Evolutionary conservation across 2,888 invertebrate genomes (phyloP).

Genomic region (Serrognathus titanus): DNA sequence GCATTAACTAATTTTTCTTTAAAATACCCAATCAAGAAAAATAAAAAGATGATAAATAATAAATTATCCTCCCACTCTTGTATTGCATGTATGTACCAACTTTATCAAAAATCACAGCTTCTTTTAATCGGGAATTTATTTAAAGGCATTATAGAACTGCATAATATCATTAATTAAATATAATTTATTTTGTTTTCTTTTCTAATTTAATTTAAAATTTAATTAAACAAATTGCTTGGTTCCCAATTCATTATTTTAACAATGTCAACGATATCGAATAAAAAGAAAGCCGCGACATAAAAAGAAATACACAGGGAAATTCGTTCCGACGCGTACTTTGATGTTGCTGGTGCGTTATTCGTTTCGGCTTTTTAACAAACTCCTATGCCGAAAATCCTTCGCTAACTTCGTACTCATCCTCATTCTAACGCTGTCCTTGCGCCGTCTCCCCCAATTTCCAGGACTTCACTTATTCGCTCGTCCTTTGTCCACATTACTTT

Average conservation of each 20-base stretch:
- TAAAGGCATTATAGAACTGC: too few relatives aligned
- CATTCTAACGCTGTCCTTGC: too few relatives aligned
- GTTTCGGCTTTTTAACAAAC: constrained; percentile 1
- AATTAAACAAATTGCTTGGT: neutral
- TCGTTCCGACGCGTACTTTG: constrained; percentile 1
- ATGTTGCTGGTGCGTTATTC: neutral
- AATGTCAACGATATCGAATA: neutral
- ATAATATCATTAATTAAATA: too few relatives aligned
- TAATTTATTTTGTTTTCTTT: neutral
- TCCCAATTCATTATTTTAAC: neutral
- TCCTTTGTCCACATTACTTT: neutral
- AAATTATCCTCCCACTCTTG: too few relatives aligned
- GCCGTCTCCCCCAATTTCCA: neutral
- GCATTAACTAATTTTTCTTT: too few relatives aligned
- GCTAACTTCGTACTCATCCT: neutral
- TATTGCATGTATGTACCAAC: too few relatives aligned
- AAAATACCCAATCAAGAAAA: too few relatives aligned
- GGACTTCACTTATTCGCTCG: neutral
- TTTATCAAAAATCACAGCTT: too few relatives aligned
- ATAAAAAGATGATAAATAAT: too few relatives aligned
- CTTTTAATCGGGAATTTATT: too few relatives aligned
- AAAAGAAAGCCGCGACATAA: neutral
- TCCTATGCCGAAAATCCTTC: neutral
- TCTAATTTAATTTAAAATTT: neutral
- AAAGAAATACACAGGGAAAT: neutral